phyloP scores from a whole-genome alignment of 2,113 vertebrate genomes.

The Malurus alboscapulatus region DNA sequence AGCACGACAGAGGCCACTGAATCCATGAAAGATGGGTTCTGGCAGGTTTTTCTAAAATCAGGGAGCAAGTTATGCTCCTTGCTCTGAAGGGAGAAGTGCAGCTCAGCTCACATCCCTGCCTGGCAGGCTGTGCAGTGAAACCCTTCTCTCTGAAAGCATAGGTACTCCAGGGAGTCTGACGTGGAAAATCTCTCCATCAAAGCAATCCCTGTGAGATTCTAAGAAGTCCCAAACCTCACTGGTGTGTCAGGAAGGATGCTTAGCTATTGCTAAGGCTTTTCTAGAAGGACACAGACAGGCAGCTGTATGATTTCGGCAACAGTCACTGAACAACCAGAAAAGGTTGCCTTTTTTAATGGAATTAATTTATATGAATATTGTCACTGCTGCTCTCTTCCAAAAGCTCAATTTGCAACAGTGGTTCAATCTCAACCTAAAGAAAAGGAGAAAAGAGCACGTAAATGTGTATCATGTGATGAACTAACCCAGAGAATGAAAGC shows the following conservation, averaged over 20 bases:
- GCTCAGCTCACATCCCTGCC: not conserved
- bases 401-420: slow-evolving; percentile 37
- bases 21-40: not conserved
- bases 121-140: not conserved
- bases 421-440: slow-evolving; percentile 16
- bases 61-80: not conserved
- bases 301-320: slow-evolving; percentile 36
- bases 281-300: not conserved
- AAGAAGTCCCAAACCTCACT: not conserved
- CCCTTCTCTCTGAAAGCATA: not conserved
- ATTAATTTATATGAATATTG: slow-evolving; percentile 15
- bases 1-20: not conserved
- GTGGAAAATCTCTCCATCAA: slow-evolving; percentile 11
- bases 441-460: not conserved
- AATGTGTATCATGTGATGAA: slow-evolving; percentile 20
- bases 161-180: not conserved
- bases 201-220: not conserved
- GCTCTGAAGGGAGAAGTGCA: not conserved
- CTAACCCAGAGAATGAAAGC: not conserved
- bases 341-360: not conserved
- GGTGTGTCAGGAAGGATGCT: not conserved
- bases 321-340: not conserved
- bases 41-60: not conserved
- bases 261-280: not conserved
- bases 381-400: slow-evolving; percentile 44